phyloP scores from a whole-genome alignment of 2,888 invertebrate species.

The Dryomyza anilis region DNA sequence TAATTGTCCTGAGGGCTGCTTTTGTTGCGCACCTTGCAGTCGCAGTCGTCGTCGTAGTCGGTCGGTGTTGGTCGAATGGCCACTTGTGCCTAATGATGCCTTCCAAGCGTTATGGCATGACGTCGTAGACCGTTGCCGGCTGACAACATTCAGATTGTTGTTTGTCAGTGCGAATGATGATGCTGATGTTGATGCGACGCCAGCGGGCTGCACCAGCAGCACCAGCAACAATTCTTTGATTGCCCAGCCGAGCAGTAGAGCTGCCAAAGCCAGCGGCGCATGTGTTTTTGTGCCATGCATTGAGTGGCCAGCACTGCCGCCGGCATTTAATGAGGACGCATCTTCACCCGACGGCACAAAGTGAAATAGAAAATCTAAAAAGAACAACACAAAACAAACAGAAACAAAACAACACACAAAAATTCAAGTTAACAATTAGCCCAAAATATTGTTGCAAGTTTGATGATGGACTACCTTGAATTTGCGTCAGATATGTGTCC shows the following conservation, averaged over 20 bases:
- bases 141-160: background rate
- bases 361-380: slow-evolving; percentile 53
- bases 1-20: too few relatives aligned
- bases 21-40: too few relatives aligned
- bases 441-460: slow-evolving; percentile 22
- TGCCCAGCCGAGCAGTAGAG: slow-evolving; percentile 43
- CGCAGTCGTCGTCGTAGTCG: too few relatives aligned
- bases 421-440: too few relatives aligned
- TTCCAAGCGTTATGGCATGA: background rate
- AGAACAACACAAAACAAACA: background rate
- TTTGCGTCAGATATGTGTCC: slow-evolving; percentile 58
- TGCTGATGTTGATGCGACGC: background rate
- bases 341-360: slow-evolving; percentile 53
- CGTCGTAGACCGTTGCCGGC: background rate
- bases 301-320: slow-evolving; percentile 29
- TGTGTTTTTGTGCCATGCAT: background rate
- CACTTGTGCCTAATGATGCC: background rate
- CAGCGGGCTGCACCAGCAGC: slow-evolving; percentile 19
- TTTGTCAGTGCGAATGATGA: background rate
- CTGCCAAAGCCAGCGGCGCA: background rate
- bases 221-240: slow-evolving; percentile 46
- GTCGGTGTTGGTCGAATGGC: too few relatives aligned
- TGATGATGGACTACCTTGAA: slow-evolving; percentile 53
- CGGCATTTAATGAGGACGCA: slow-evolving; percentile 43
- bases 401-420: background rate